Percentiles rank a stretch among this genome's conserved stretches.
Evolutionary conservation across 2,888 invertebrate species (phyloP).

Genomic region (Eupithecia pulchellata): DNA sequence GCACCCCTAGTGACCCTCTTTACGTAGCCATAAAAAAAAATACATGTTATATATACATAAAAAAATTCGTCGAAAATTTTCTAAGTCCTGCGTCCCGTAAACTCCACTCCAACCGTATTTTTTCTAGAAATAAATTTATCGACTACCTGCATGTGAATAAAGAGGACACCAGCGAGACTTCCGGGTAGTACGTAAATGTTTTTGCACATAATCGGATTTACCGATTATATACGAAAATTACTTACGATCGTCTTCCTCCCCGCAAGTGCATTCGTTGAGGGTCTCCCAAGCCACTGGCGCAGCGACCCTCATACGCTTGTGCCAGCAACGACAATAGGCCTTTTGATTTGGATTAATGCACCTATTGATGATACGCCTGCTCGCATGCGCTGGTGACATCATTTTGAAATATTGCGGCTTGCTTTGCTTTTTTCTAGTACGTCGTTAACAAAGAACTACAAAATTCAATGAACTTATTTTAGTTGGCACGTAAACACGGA

Average conservation of each 20-base stretch:
- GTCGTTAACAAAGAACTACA: neutral
- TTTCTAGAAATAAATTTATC: too few relatives aligned
- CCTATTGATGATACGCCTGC: neutral
- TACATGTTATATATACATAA: too few relatives aligned
- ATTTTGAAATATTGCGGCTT: slow-evolving; percentile 9
- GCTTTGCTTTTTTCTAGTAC: neutral
- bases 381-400: slow-evolving; percentile 10
- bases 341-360: slow-evolving; percentile 50
- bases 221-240: slow-evolving; percentile 6
- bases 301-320: slow-evolving; percentile 44
- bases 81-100: too few relatives aligned
- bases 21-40: too few relatives aligned
- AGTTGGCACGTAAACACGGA: neutral
- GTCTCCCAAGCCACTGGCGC: slow-evolving; percentile 62
- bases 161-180: too few relatives aligned
- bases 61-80: too few relatives aligned
- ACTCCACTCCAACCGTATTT: too few relatives aligned
- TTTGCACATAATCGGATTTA: neutral
- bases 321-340: slow-evolving; percentile 69
- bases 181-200: too few relatives aligned
- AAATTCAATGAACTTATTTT: neutral
- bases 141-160: too few relatives aligned
- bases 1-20: too few relatives aligned
- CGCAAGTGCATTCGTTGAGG: slow-evolving; percentile 77
- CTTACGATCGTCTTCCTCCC: slow-evolving; percentile 79